Evolutionary conservation across 2,797 vertebrate genomes (phyloP).

Genomic region (Danio tinwini): DNA sequence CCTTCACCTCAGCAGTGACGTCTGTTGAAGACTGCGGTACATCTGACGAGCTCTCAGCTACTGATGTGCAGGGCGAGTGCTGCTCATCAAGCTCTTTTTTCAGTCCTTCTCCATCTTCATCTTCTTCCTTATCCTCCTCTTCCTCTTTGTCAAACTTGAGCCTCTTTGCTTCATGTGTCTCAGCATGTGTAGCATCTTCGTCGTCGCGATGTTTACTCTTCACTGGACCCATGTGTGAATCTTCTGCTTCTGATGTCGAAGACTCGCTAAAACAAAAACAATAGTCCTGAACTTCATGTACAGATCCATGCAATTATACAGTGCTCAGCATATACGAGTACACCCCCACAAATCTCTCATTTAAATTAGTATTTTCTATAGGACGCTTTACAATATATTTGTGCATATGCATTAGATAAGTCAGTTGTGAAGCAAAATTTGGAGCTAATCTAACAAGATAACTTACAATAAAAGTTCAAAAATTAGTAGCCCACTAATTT

Average conservation of each 20-base stretch:
- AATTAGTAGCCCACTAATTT: too few species aligned
- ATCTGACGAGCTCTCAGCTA: slow-evolving; percentile 75
- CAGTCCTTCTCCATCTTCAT: slow-evolving; percentile 54
- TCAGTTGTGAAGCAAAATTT: too few species aligned
- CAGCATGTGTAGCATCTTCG: slow-evolving; percentile 68
- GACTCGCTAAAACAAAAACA: slow-evolving; percentile 73
- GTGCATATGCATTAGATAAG: too few species aligned
- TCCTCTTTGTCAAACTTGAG: slow-evolving; percentile 84
- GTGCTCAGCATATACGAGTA: too few species aligned
- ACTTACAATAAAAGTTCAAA: too few species aligned
- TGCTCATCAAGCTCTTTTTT: slow-evolving; percentile 46
- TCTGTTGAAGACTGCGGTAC: slow-evolving; percentile 73
- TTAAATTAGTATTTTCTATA: too few species aligned
- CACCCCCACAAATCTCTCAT: too few species aligned
- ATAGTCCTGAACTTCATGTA: not conserved
- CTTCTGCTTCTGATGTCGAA: slow-evolving; percentile 74
- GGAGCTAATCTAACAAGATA: too few species aligned
- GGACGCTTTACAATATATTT: too few species aligned
- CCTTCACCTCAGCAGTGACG: slow-evolving; percentile 75
- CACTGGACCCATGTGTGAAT: slow-evolving; percentile 71
- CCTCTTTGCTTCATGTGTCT: slow-evolving; percentile 83
- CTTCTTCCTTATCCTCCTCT: slow-evolving; percentile 55
- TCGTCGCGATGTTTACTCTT: slow-evolving; percentile 83
- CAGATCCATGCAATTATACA: too few species aligned
- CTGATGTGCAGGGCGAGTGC: slow-evolving; percentile 65